These are phyloP conservation scores for Athetis lepigone DNA, from an alignment of 2,888 invertebrate genomes.

Conservation along the genomic window DNA sequence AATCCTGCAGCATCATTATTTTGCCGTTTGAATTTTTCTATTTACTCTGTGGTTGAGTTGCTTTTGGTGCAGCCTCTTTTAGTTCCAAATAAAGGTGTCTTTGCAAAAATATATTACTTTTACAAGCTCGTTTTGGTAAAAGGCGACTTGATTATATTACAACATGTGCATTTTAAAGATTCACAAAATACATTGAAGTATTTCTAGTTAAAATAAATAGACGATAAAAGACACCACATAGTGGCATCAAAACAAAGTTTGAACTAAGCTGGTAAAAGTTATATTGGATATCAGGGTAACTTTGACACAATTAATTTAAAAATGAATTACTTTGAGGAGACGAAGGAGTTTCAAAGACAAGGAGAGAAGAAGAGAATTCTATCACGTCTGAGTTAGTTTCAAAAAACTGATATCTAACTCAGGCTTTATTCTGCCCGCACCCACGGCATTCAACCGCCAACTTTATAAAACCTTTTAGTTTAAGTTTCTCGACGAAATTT, in stretches of 20 bases:
- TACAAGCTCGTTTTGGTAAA: too few species aligned
- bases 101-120: slow-evolving; percentile 25
- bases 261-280: not conserved
- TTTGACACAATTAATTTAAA: slow-evolving; percentile 36
- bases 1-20: slow-evolving; percentile 52
- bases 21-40: slow-evolving; percentile 33
- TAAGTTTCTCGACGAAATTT: slow-evolving; percentile 62
- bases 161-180: too few species aligned
- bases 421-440: slow-evolving; percentile 45
- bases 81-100: slow-evolving; percentile 14
- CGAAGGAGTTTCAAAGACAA: slow-evolving; percentile 21
- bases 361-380: slow-evolving; percentile 32
- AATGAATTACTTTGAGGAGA: slow-evolving; percentile 40
- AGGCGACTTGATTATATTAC: not conserved
- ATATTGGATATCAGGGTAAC: slow-evolving; percentile 6
- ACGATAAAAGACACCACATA: too few species aligned
- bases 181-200: too few species aligned
- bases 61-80: slow-evolving; percentile 1
- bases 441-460: slow-evolving; percentile 54
- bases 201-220: too few species aligned
- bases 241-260: not conserved
- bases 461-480: slow-evolving; percentile 62
- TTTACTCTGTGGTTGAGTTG: slow-evolving; percentile 2
- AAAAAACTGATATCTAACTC: slow-evolving; percentile 59
- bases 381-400: slow-evolving; percentile 51